Conservation (phyloP, 2,113 vertebrate species). For the Oncorhynchus masou region DNA sequence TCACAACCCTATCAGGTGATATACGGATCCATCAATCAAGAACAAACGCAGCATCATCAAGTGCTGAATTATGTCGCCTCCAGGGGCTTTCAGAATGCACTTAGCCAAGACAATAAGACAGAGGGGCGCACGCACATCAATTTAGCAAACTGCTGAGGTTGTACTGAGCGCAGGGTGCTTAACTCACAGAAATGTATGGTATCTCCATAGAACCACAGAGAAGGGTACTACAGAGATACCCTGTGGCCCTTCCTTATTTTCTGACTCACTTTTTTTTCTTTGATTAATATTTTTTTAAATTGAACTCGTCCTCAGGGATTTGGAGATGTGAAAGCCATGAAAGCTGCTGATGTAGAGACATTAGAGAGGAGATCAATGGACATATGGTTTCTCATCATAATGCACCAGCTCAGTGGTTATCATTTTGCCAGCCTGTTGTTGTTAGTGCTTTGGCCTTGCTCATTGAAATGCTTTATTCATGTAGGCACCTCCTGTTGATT, state of each 20-base stretch:
- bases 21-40: slow-evolving; percentile 57
- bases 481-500: slow-evolving; percentile 61
- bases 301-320: slow-evolving; percentile 47
- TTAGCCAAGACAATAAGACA: slow-evolving; percentile 24
- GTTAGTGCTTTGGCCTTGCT: slow-evolving; percentile 65
- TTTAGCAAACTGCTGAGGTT: slow-evolving; percentile 66
- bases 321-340: slow-evolving; percentile 49
- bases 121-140: slow-evolving; percentile 44
- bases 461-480: slow-evolving; percentile 58
- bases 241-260: slow-evolving; percentile 58
- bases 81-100: slow-evolving; percentile 45
- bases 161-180: slow-evolving; percentile 52
- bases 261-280: slow-evolving; percentile 43
- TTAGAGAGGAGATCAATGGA: slow-evolving; percentile 61
- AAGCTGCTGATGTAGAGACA: slow-evolving; percentile 58
- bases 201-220: neutral
- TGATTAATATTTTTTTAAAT: slow-evolving; percentile 55
- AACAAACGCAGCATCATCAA: slow-evolving; percentile 62
- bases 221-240: slow-evolving; percentile 17
- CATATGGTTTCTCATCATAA: slow-evolving; percentile 53
- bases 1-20: slow-evolving; percentile 44
- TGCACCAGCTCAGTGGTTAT: slow-evolving; percentile 52
- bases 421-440: slow-evolving; percentile 59
- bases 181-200: slow-evolving; percentile 16
- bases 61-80: slow-evolving; percentile 59